Evolutionary conservation across 2,113 vertebrate species (phyloP), one percentile per base, ranked within the genome.

Genomic region (Sinocyclocheilus grahami): DNA sequence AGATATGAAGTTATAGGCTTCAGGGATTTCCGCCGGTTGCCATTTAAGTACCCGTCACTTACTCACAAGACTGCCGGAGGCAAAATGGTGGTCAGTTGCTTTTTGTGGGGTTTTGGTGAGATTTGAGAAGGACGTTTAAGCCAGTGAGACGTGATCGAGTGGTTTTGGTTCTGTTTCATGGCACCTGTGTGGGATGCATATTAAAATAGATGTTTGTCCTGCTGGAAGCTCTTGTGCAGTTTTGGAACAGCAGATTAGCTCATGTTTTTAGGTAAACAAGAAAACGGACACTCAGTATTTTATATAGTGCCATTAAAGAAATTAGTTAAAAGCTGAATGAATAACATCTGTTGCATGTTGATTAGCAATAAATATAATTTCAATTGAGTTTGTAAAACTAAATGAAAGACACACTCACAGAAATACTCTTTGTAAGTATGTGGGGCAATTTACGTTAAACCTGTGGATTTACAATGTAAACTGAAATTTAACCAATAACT

Each of bases 11-110:
- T 67, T 78, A 71, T 78, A 60, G 39, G 53, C 71, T 22, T 62
- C 55, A 37, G 51, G 74, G 58, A 85, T 78, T 65, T 88, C 75
- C 13, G 67, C 78, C 39, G 62, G 63, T 58, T 42, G 11, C 39
- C 78, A 77, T 88, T 82, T 83, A 88, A 86, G 76, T 77, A 53
- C 60, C 7, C 46, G 3, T 33, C 55, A 37, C 33, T 83, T 74
- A 76, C 65, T 42, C 77, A 55, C 46, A 58, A 37, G 48, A 30
- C 60, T 85, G 75, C 81, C 16, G 3, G 13, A 55, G 79, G 72
- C 87, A 76, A 82, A 82, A 81, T 86, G 74, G 48, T 37, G 77
- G 77, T 80, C 33, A 60, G 76, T 55, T 14, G 51, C 74, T 71
- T 60, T 78, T 22, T 83, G 78, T 85, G 14, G 58, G 76, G 63